phyloP scores from a whole-genome alignment of 2,113 vertebrate genomes.

The Prochilodus magdalenae region DNA sequence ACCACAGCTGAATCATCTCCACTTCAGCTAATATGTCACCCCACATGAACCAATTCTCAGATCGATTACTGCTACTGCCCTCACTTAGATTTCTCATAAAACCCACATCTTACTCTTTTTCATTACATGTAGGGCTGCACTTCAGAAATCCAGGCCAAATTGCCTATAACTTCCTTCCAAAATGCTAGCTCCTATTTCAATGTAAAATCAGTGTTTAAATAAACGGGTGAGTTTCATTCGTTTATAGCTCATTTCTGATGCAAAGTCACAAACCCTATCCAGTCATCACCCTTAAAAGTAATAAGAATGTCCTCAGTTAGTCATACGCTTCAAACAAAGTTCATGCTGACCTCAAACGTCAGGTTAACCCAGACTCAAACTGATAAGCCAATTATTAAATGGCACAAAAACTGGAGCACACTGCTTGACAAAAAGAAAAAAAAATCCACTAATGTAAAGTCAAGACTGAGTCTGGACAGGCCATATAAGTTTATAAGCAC shows the following conservation, averaged over 20 bases:
- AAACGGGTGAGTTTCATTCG: not conserved
- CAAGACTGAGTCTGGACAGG: not conserved
- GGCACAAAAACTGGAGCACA: not conserved
- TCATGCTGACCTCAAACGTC: not conserved
- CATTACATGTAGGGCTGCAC: not conserved
- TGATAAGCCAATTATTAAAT: not conserved
- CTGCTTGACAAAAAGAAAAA: not conserved
- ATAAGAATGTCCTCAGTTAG: not conserved
- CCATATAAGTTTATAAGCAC: not conserved
- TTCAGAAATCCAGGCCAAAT: not conserved
- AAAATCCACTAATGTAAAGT: not conserved
- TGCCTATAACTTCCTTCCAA: not conserved
- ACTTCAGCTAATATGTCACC: not conserved
- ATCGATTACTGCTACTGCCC: not conserved
- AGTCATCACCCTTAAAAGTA: not conserved
- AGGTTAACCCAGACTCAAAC: not conserved
- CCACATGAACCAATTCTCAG: not conserved
- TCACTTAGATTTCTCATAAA: not conserved
- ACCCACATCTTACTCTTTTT: not conserved
- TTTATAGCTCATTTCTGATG: not conserved
- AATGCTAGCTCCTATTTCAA: not conserved
- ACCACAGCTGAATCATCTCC: not conserved
- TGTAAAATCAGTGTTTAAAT: not conserved
- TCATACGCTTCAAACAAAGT: not conserved
- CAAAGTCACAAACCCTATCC: not conserved